A percentile compares a stretch with the other conserved stretches of the same genome.
These are phyloP conservation scores for Cacajao melanocephalus DNA, from an alignment of 2,797 vertebrate genomes.

Conservation along the genomic window DNA sequence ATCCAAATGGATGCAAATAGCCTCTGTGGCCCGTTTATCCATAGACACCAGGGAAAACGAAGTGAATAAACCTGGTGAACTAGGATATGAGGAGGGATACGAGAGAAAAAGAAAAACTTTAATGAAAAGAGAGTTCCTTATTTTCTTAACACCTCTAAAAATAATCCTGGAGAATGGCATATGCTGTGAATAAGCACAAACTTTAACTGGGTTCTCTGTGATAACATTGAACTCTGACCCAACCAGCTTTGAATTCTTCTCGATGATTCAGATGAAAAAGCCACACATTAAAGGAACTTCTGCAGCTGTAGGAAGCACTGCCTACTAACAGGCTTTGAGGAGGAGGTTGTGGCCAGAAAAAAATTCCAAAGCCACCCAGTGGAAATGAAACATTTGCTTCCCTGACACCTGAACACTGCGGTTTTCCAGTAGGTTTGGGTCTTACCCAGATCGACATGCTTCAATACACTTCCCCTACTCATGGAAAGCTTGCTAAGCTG, in stretches of 20 bases:
- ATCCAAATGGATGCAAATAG: constrained; percentile 47
- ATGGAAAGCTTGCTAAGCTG: neutral
- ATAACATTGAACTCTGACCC: neutral
- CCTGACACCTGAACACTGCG: neutral
- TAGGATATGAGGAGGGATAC: neutral
- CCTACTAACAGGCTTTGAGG: neutral
- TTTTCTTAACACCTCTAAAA: neutral
- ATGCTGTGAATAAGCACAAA: neutral
- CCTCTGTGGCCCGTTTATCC: neutral
- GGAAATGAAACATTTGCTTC: constrained; percentile 36
- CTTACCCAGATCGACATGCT: neutral
- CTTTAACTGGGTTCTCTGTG: neutral
- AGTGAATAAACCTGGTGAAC: neutral
- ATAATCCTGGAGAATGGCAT: neutral
- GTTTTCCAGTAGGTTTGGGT: neutral
- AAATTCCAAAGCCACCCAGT: constrained; percentile 29
- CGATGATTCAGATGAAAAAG: neutral
- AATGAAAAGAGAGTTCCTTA: neutral
- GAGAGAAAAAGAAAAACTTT: neutral
- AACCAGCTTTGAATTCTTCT: neutral
- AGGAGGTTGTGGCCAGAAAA: constrained; percentile 46
- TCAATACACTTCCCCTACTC: neutral
- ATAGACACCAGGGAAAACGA: neutral
- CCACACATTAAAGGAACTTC: neutral
- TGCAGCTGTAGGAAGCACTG: neutral